phyloP scores from a whole-genome alignment of 2,113 vertebrate species.

The Indicator indicator region DNA sequence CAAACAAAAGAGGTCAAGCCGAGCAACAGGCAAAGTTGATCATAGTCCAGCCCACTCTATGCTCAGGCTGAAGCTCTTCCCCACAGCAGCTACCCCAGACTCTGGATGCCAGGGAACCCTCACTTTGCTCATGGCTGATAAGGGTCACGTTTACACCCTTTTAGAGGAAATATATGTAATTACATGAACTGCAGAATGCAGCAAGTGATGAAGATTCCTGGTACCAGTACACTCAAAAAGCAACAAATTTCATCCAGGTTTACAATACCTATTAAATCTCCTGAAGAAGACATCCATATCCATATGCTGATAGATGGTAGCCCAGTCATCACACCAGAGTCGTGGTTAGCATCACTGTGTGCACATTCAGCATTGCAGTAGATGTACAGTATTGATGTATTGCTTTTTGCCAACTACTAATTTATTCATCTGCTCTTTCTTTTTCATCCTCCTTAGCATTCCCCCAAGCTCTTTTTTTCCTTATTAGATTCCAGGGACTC shows the following conservation, averaged over 20 bases:
- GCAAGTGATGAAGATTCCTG: background rate
- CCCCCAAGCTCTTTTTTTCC: background rate
- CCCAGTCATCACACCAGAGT: accelerated
- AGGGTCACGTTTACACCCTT: background rate
- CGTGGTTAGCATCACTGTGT: background rate
- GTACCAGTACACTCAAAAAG: accelerated
- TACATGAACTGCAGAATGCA: accelerated
- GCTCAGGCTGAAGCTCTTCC: background rate
- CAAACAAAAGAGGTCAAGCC: background rate
- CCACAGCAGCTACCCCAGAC: background rate
- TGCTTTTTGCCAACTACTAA: background rate
- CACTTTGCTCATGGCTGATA: accelerated
- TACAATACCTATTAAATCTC: background rate
- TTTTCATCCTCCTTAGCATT: background rate
- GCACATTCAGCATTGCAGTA: background rate
- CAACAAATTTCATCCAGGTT: background rate
- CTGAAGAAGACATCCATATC: background rate
- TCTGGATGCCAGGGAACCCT: too few relatives aligned
- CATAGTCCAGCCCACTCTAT: background rate
- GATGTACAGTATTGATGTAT: background rate
- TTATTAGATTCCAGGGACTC: background rate
- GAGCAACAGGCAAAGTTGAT: background rate
- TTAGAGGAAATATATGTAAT: background rate
- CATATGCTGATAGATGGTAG: background rate
- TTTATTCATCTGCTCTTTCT: background rate